These are phyloP conservation scores for Dreissena rostriformis DNA, from an alignment of 1,140 invertebrate genomes.

Conservation along the genomic window DNA sequence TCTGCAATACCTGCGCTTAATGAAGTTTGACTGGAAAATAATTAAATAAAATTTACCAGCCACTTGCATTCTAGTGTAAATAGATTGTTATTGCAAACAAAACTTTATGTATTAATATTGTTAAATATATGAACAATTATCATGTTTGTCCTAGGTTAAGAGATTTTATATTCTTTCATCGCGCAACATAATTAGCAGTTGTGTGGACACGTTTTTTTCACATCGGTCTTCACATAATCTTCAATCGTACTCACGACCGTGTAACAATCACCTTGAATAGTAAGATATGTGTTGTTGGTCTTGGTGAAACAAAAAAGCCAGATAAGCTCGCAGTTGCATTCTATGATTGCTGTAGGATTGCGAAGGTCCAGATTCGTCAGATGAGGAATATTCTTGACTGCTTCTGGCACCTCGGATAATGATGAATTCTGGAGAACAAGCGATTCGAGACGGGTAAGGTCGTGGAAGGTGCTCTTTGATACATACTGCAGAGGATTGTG, in stretches of 20 bases:
- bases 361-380: constrained; percentile 5
- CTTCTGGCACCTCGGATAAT: constrained; percentile 34
- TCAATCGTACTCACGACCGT: constrained; percentile 14
- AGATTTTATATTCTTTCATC: too few species aligned
- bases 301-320: constrained; percentile 33
- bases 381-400: constrained; percentile 11
- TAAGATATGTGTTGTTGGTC: background rate
- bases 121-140: too few species aligned
- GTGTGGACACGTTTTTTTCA: constrained; percentile 14
- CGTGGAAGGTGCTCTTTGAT: constrained; percentile 46
- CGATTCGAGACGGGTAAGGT: background rate
- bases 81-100: too few species aligned
- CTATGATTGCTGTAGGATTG: background rate
- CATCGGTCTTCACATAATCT: background rate
- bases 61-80: too few species aligned
- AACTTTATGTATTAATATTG: too few species aligned
- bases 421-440: constrained; percentile 17
- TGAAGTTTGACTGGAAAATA: too few species aligned
- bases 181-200: background rate
- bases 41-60: too few species aligned
- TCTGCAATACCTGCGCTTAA: too few species aligned
- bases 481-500: constrained; percentile 32
- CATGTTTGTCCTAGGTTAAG: too few species aligned
- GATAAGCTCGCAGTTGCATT: constrained; percentile 50
- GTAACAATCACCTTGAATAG: constrained; percentile 31